Evolutionary conservation across 2,888 invertebrate genomes (phyloP).

Genomic region (Trachelus troglodyta): DNA sequence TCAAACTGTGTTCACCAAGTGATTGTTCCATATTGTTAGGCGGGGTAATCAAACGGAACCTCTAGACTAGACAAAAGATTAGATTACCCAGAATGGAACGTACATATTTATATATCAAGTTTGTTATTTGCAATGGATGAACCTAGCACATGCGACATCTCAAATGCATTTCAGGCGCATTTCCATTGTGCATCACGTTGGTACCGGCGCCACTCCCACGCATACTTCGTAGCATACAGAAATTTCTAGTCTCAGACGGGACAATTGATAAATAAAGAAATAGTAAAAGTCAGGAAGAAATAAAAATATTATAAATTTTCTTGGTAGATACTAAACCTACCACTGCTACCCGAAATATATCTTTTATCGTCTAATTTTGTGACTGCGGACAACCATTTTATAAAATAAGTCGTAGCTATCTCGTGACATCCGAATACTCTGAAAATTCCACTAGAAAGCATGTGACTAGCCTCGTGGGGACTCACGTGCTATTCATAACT

Average conservation of each 20-base stretch:
- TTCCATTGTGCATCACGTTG: not conserved
- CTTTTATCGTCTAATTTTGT: not conserved
- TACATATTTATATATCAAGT: not conserved
- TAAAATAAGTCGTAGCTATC: slow-evolving; percentile 44
- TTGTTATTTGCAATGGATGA: not conserved
- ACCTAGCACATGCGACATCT: not conserved
- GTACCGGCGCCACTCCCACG: not conserved
- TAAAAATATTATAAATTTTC: not conserved
- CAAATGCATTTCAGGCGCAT: not conserved
- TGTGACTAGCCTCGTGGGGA: slow-evolving; percentile 58
- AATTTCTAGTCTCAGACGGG: not conserved
- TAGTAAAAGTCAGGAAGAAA: not conserved
- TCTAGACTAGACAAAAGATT: not conserved
- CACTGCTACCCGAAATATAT: not conserved
- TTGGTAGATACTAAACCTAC: too few species aligned
- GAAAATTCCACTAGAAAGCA: slow-evolving; percentile 22
- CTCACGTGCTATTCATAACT: slow-evolving; percentile 63
- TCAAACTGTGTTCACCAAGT: not conserved
- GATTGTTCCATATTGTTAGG: not conserved
- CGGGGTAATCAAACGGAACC: not conserved
- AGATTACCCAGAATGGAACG: not conserved
- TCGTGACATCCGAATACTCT: slow-evolving; percentile 39
- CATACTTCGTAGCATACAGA: not conserved
- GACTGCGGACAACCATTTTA: not conserved
- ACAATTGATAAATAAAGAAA: not conserved